These are phyloP conservation scores for Psilopsiagon aurifrons DNA, from an alignment of 2,113 vertebrate species.

Conservation along the genomic window DNA sequence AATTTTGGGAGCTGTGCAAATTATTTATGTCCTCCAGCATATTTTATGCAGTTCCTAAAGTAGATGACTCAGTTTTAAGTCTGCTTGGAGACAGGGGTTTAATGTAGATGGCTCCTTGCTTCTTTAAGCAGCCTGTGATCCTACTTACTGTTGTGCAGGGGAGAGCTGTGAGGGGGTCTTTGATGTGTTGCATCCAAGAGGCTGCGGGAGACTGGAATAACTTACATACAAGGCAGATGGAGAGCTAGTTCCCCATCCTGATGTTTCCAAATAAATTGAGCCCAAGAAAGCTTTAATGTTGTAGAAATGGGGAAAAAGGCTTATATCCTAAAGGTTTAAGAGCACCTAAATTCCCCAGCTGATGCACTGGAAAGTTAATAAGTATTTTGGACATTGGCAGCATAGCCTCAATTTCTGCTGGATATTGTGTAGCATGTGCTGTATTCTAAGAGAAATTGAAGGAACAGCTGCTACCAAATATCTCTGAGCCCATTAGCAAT, in stretches of 20 bases:
- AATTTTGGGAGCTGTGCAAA: not conserved
- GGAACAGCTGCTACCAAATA: not conserved
- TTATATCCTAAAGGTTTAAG: not conserved
- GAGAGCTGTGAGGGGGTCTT: not conserved
- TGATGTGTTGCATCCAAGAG: not conserved
- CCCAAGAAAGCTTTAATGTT: not conserved
- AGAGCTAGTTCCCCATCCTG: not conserved
- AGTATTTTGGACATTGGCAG: not conserved
- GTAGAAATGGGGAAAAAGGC: not conserved
- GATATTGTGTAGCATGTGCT: not conserved
- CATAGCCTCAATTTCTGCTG: not conserved
- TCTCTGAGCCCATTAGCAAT: not conserved
- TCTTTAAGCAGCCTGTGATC: not conserved
- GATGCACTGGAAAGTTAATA: not conserved
- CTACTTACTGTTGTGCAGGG: not conserved
- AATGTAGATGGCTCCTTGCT: not conserved
- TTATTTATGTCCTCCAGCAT: constrained; percentile 39
- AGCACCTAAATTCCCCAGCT: not conserved
- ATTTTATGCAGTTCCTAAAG: constrained; percentile 16
- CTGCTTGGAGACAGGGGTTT: not conserved
- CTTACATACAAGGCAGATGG: rapidly evolving
- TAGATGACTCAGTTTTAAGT: constrained; percentile 29
- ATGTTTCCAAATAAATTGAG: not conserved
- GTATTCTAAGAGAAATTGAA: not conserved
- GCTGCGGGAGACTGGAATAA: not conserved